Base-by-base conservation (phyloP, 2,888 invertebrate genomes). In the Acleris cristana region DNA sequence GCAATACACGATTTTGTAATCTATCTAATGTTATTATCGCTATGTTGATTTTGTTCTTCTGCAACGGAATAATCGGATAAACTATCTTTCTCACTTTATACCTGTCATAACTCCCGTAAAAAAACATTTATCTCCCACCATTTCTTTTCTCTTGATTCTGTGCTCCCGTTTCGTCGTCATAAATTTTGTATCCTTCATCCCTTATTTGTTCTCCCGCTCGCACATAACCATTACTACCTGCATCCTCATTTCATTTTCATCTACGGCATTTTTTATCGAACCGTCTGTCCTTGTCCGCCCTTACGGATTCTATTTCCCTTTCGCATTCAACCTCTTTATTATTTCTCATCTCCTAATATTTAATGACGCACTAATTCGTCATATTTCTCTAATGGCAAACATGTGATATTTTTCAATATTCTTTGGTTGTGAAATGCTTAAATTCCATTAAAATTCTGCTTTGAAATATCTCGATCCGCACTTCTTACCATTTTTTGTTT, bases 1-100 rank as follows among this genome's bases (percentile, higher is more conserved):
- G 52, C 66, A 53, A 64, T 62, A 55, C 49, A 60, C 65, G 40
- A 65, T 56, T 61, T 66, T 66, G 55, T 65, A 44, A 55, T 56
- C 18, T 65, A 48, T 34, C 54, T 54, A 56, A 52, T 16, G 45
- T 45, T 60, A 34, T 54, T 26, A 49, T 26, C 44, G 40, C 58
- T 23, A 59, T 18, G 8, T 18, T 44, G 2, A 19, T 53, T 53
- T 26, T 57, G 30, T 63, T 53, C 19, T 58, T 58, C 19, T 52
- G 44, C 44, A 52, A 57, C 45, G 26, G 52, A 53, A 48, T 58
- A 30, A 40, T 23, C 58, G 66, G 52, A 51, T 51, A 45, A 58
- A 40, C 40, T 40, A 34, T 34, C 12, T 34, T 4, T 54, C 23
- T 52, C 51, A 63, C 34, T 21, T 55, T 26, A 19, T 12, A 19